These are phyloP conservation scores for Clarias magur DNA, from an alignment of 2,113 vertebrate genomes.

Conservation along the genomic window DNA sequence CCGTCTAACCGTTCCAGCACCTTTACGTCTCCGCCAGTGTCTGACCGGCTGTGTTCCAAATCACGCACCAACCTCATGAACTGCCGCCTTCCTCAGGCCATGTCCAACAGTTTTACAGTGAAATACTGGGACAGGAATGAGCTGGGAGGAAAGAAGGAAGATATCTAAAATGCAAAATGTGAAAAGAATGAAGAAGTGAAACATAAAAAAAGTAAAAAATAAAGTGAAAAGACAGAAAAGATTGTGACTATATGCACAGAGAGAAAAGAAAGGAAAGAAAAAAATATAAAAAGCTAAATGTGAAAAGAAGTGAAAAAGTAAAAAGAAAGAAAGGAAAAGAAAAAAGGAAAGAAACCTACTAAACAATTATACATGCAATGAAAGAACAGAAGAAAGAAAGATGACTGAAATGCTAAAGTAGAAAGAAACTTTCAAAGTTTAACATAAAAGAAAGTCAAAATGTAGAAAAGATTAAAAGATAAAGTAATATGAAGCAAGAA, in stretches of 20 bases:
- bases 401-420: too few relatives aligned
- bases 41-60: slow-evolving; percentile 6
- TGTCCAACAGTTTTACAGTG: background rate
- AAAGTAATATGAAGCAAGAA: too few relatives aligned
- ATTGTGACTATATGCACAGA: too few relatives aligned
- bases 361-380: too few relatives aligned
- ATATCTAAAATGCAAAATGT: too few relatives aligned
- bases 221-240: background rate
- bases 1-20: background rate
- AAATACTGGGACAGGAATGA: background rate
- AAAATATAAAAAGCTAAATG: background rate
- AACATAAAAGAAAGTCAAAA: too few relatives aligned
- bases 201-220: too few relatives aligned
- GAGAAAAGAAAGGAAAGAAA: background rate
- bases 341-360: background rate
- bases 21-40: background rate
- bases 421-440: too few relatives aligned
- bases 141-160: background rate
- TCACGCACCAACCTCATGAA: slow-evolving; percentile 1
- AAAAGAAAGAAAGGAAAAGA: background rate
- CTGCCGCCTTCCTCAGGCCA: background rate
- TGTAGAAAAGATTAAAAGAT: too few relatives aligned
- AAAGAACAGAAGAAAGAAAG: too few relatives aligned
- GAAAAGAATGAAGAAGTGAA: background rate
- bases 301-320: background rate